Evolutionary conservation across 1,140 invertebrate species (phyloP).

Genomic region (Scaptomyza graminum): DNA sequence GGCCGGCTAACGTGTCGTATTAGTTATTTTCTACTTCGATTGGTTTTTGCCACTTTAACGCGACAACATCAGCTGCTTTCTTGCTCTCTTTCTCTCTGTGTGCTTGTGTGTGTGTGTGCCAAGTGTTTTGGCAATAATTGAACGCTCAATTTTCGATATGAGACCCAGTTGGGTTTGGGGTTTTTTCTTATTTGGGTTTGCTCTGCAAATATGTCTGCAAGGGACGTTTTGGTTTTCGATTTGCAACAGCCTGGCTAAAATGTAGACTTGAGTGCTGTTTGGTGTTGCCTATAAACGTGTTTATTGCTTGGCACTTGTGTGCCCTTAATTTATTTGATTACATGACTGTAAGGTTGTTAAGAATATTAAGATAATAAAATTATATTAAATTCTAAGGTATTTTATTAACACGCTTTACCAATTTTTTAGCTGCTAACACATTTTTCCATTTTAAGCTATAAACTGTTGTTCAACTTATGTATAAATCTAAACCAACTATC

Average conservation of each 20-base stretch:
- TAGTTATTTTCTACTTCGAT: conserved; percentile 82
- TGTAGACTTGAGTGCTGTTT: neutral
- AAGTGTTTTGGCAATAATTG: conserved; percentile 76
- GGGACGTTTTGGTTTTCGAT: neutral
- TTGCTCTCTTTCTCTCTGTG: neutral
- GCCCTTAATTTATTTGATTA: neutral
- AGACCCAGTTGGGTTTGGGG: conserved; percentile 31
- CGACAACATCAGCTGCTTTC: conserved; percentile 56
- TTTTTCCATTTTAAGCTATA: conserved; percentile 25
- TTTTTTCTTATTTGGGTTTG: conserved; percentile 1
- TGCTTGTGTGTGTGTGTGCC: conserved; percentile 31
- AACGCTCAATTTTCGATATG: conserved; percentile 75
- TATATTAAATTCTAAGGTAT: neutral
- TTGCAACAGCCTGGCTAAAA: neutral
- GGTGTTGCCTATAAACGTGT: conserved; percentile 1
- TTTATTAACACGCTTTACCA: neutral
- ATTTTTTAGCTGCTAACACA: conserved; percentile 6
- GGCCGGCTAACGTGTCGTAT: conserved; percentile 78
- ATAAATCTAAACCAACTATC: conserved; percentile 21
- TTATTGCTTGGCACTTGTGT: conserved; percentile 20
- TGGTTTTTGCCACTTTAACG: conserved; percentile 80
- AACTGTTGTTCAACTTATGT: conserved; percentile 28
- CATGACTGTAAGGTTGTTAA: no score
- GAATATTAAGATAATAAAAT: conserved; percentile 1
- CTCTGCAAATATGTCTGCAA: conserved; percentile 20